A percentile compares a stretch with the other conserved stretches of the same genome.
Evolutionary conservation across 2,113 vertebrate species (phyloP).

Genomic region (Petrocephalus zakoni): DNA sequence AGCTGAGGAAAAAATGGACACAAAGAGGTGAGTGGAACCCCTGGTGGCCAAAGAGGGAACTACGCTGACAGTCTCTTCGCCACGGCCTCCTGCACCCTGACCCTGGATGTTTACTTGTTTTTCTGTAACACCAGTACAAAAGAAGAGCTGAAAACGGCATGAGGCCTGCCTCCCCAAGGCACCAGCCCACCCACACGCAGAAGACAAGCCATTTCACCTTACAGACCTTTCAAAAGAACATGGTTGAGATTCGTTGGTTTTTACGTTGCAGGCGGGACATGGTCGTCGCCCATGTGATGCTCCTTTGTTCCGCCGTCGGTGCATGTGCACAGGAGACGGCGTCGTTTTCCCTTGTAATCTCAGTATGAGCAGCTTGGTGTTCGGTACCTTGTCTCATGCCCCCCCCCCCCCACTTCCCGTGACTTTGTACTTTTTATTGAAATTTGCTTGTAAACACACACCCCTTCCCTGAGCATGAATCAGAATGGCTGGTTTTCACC

Average conservation of each 20-base stretch:
- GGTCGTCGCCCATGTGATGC: background rate
- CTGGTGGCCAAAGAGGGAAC: background rate
- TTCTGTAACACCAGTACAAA: slow-evolving; percentile 56
- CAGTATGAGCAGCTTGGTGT: background rate
- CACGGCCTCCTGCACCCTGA: background rate
- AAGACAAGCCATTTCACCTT: background rate
- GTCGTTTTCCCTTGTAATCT: background rate
- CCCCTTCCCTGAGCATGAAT: background rate
- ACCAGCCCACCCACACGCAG: background rate
- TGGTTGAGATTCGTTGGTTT: background rate
- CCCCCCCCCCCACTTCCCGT: background rate
- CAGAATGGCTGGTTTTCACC: background rate
- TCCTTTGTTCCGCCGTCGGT: background rate
- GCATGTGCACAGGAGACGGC: background rate
- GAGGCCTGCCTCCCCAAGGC: slow-evolving; percentile 29
- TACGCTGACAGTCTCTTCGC: background rate
- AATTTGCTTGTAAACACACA: background rate
- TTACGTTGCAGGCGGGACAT: background rate
- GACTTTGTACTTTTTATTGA: background rate
- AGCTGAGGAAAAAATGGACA: slow-evolving; percentile 68
- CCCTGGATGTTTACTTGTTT: background rate
- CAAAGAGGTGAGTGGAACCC: slow-evolving; percentile 52
- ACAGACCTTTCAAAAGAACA: background rate
- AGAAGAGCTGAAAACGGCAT: slow-evolving; percentile 62
- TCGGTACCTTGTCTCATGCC: background rate